A percentile compares a stretch with the other conserved stretches of the same genome.
These are phyloP conservation scores for Miichthys miiuy DNA, from an alignment of 2,797 vertebrate species.

Conservation along the genomic window DNA sequence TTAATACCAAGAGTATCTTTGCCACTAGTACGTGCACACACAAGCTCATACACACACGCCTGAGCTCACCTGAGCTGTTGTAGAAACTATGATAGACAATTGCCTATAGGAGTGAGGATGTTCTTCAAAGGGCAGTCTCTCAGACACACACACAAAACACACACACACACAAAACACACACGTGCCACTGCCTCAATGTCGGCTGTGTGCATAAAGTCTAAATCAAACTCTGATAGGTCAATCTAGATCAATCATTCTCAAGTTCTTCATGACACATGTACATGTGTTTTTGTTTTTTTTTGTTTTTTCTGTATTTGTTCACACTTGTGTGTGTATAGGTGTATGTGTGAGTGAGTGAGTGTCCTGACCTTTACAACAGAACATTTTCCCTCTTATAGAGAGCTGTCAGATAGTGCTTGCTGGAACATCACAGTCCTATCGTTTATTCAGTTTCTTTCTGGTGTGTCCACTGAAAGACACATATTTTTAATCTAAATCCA, in stretches of 20 bases:
- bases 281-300: neutral
- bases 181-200: neutral
- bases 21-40: neutral
- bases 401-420: slow-evolving; percentile 40
- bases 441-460: slow-evolving; percentile 46
- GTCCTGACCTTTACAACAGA: slow-evolving; percentile 46
- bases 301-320: neutral
- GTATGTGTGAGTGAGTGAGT: slow-evolving; percentile 5
- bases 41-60: neutral
- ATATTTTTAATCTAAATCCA: slow-evolving; percentile 65
- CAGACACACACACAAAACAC: neutral
- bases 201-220: slow-evolving; percentile 6
- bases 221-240: slow-evolving; percentile 6
- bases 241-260: neutral
- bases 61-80: slow-evolving; percentile 9
- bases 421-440: slow-evolving; percentile 38
- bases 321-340: neutral
- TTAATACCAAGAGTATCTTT: neutral
- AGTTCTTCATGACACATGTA: neutral
- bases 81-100: neutral
- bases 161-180: neutral
- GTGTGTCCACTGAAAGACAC: slow-evolving; percentile 48
- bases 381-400: slow-evolving; percentile 40
- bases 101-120: neutral
- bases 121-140: slow-evolving; percentile 22